Conservation (phyloP, 2,797 vertebrate genomes). For the Telmatherina bonti region DNA sequence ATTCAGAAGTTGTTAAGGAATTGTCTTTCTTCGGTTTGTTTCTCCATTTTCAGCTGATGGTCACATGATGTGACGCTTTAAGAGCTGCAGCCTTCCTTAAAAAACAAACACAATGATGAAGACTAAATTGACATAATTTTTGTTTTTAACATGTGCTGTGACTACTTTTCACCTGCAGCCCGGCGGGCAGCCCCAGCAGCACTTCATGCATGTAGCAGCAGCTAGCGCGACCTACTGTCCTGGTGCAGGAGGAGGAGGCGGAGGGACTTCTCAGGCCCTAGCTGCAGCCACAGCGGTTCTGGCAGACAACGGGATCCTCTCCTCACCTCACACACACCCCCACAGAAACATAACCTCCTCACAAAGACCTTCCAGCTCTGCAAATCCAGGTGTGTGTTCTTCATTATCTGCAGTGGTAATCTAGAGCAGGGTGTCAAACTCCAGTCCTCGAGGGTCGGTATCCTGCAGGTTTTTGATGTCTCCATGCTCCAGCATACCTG, state of each 20-base stretch:
- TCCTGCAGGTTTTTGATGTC: too few relatives aligned
- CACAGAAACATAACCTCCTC: constrained; percentile 88
- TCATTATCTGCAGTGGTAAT: neutral
- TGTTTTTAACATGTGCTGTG: neutral
- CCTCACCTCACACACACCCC: constrained; percentile 85
- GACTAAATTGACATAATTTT: neutral
- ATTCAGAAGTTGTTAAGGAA: too few relatives aligned
- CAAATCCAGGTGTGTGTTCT: constrained; percentile 81
- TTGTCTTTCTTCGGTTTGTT: too few relatives aligned
- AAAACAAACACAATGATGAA: neutral
- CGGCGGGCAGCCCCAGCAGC: constrained; percentile 87
- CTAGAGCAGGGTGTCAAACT: neutral
- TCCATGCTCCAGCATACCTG: too few relatives aligned
- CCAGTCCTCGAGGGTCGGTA: too few relatives aligned
- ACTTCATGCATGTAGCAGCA: constrained; percentile 91
- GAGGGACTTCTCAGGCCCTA: constrained; percentile 86
- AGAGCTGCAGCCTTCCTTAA: too few relatives aligned
- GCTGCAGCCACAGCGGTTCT: constrained; percentile 86
- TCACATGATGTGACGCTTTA: neutral
- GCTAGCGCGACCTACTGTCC: constrained; percentile 86
- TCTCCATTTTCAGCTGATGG: neutral
- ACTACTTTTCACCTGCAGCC: constrained; percentile 80
- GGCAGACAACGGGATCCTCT: constrained; percentile 87
- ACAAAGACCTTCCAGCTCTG: constrained; percentile 88
- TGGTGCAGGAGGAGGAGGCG: constrained; percentile 67